Evolutionary conservation across 2,888 invertebrate genomes (phyloP).

Genomic region (Eretmocerus hayati): DNA sequence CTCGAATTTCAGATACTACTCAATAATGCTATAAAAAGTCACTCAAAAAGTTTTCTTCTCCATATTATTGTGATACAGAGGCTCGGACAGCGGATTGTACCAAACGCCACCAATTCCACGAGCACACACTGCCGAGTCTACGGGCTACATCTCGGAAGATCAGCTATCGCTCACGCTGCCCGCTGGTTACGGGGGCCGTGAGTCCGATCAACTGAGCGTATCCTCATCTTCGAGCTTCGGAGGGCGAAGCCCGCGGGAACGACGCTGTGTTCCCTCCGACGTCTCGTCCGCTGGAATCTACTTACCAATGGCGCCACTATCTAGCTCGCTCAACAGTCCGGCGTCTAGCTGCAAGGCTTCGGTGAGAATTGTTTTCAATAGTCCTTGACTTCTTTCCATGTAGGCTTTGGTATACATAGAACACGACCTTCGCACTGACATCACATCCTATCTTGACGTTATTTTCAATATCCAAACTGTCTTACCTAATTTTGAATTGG

Average conservation of each 20-base stretch:
- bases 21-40: too few species aligned
- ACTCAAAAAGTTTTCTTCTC: too few species aligned
- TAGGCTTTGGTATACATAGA: too few species aligned
- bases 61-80: too few species aligned
- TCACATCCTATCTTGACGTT: too few species aligned
- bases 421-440: too few species aligned
- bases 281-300: slow-evolving; percentile 48
- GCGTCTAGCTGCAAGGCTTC: slow-evolving; percentile 58
- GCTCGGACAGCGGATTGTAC: slow-evolving; percentile 54
- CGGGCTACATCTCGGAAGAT: slow-evolving; percentile 54
- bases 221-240: slow-evolving; percentile 57
- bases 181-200: slow-evolving; percentile 45
- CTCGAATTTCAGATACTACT: too few species aligned
- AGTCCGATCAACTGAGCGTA: slow-evolving; percentile 57
- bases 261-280: slow-evolving; percentile 49
- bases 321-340: slow-evolving; percentile 51
- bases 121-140: slow-evolving; percentile 24
- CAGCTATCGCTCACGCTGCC: slow-evolving; percentile 46
- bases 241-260: slow-evolving; percentile 48
- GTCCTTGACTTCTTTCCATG: too few species aligned
- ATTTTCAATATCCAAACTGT: too few species aligned
- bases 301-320: slow-evolving; percentile 54
- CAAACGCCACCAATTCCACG: slow-evolving; percentile 53
- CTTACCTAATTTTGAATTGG: too few species aligned
- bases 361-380: slow-evolving; percentile 42